Base-by-base conservation (phyloP, 2,113 vertebrate genomes). In the Cinclus mexicanus region DNA sequence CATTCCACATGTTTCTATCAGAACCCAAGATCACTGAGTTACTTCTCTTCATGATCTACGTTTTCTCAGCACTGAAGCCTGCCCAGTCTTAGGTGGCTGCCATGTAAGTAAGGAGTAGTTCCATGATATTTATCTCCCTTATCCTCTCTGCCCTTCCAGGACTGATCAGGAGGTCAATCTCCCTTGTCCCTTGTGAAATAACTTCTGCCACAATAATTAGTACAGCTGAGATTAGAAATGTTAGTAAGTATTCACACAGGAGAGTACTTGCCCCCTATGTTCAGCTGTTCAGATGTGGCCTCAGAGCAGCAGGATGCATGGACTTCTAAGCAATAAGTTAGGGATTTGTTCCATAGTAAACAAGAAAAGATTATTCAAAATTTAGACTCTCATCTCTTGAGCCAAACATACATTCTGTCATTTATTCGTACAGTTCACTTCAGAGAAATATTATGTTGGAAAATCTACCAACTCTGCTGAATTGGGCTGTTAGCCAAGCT, bases 381-480 rank as follows among this genome's bases (percentile, higher is more conserved):
- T 89, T 86, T 78, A 93, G 91, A 68, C 64, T 84, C 92, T 88
- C 71, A 91, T 78, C 87, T 90, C 80, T 75, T 71, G 83, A 93
- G 93, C 76, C 92, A 96, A 95, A 83, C 49, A 67, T 81, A 83
- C 68, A 84, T 94, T 89, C 60, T 83, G 86, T 61, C 92, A 83
- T 90, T 96, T 96, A 89, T 92, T 94, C 92, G 81, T 85, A 90
- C 92, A 97, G 95, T 61, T 87, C 89, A 59, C 72, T 93, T 94
- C 86, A 93, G 92, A 93, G 93, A 96, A 96, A 97, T 92, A 93
- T 88, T 97, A 67, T 86, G 88, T 92, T 61, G 91, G 95, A 95
- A 96, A 92, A 71, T 82, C 80, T 96, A 94, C 77, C 92, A 96
- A 90, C 72, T 93, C 94, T 94, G 83, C 69, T 71, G 64, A 96